These are phyloP conservation scores for Tinea semifulvella DNA, from an alignment of 2,888 invertebrate species.

Conservation along the genomic window DNA sequence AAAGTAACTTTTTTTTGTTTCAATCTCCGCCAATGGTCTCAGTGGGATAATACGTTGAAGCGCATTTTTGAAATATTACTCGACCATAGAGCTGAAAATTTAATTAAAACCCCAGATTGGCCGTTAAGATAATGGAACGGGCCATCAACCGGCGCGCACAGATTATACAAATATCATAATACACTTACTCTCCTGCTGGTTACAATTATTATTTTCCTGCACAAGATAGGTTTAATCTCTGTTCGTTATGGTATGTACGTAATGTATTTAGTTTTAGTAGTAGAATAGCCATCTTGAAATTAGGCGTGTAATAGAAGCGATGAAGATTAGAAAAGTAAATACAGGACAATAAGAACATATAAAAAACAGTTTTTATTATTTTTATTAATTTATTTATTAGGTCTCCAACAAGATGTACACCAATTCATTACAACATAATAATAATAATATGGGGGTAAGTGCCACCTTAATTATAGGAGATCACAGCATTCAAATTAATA, in stretches of 20 bases:
- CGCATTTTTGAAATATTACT: slow-evolving; percentile 29
- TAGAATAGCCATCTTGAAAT: no score
- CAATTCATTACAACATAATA: no score
- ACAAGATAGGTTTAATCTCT: neutral
- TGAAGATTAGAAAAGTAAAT: no score
- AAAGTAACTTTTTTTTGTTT: slow-evolving; percentile 1
- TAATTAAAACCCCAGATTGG: slow-evolving; percentile 44
- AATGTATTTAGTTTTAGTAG: slow-evolving; percentile 5
- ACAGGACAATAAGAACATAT: no score
- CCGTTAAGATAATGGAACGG: slow-evolving; percentile 34
- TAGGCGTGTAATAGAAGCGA: no score
- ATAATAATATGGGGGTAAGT: no score
- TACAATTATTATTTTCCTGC: slow-evolving; percentile 24
- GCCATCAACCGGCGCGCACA: slow-evolving; percentile 26
- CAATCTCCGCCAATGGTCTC: slow-evolving; percentile 2
- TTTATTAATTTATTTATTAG: no score
- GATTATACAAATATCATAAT: slow-evolving; percentile 33
- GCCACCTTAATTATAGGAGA: no score
- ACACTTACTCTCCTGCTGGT: slow-evolving; percentile 28
- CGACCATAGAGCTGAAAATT: slow-evolving; percentile 32
- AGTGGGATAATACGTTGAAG: slow-evolving; percentile 24
- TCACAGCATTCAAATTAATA: no score
- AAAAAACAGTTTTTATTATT: no score
- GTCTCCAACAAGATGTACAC: no score
- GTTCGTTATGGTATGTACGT: neutral